Conservation (phyloP, 2,113 vertebrate species). For the Tursiops truncatus region DNA sequence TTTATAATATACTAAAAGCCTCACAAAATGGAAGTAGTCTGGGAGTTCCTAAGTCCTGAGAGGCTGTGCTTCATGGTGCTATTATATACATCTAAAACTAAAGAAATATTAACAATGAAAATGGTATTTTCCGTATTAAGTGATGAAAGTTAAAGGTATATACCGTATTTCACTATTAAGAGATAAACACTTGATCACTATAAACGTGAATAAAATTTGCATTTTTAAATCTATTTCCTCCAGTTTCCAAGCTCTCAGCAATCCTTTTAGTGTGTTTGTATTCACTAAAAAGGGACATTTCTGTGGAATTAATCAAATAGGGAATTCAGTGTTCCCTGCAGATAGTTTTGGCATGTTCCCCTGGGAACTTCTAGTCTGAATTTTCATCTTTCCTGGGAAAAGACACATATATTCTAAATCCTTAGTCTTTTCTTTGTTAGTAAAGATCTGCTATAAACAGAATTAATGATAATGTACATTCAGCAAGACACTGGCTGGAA, state of each 20-base stretch:
- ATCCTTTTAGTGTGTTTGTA: conserved; percentile 9
- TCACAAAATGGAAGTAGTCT: background rate
- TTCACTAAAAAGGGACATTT: conserved; percentile 19
- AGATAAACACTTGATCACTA: background rate
- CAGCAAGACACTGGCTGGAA: background rate
- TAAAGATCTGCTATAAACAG: background rate
- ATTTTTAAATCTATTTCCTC: conserved; percentile 41
- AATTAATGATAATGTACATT: background rate
- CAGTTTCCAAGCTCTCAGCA: conserved; percentile 29
- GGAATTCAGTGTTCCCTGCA: conserved; percentile 65
- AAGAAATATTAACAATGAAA: background rate
- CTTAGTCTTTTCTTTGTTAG: conserved; percentile 2
- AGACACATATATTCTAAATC: conserved; percentile 73
- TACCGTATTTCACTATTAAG: background rate
- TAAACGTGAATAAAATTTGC: background rate
- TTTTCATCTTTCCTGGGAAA: conserved; percentile 76
- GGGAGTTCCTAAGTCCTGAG: background rate
- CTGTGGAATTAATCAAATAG: conserved; percentile 64
- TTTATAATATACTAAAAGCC: background rate
- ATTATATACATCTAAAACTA: background rate
- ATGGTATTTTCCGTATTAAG: background rate
- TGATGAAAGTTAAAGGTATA: background rate
- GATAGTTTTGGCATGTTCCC: conserved; percentile 74
- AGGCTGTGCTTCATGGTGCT: background rate
- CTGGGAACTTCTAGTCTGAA: conserved; percentile 69